Percentiles rank a stretch among this genome's conserved stretches.
phyloP scores from a whole-genome alignment of 1,140 invertebrate genomes.

The Cotesia typhae region DNA sequence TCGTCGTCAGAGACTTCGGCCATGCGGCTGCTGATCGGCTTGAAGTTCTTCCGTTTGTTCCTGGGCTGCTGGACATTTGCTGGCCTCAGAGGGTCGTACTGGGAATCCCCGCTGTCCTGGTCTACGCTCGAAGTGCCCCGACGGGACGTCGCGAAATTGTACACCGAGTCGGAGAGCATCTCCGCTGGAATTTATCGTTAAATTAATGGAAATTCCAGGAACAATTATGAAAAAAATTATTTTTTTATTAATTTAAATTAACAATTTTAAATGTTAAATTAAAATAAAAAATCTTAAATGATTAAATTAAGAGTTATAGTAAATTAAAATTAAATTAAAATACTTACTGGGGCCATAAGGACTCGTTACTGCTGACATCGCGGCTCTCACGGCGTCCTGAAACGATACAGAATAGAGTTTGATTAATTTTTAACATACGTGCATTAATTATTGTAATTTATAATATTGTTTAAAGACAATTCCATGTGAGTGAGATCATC shows the following conservation, averaged over 20 bases:
- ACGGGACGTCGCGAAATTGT: conserved; percentile 63
- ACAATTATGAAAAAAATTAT: background rate
- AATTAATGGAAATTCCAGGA: too few species aligned
- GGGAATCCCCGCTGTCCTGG: conserved; percentile 60
- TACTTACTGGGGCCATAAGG: conserved; percentile 66
- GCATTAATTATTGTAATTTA: too few species aligned
- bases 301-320: too few species aligned
- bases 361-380: conserved; percentile 66
- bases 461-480: conserved; percentile 2
- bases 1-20: conserved; percentile 65
- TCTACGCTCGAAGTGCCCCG: conserved; percentile 56
- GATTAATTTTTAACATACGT: background rate
- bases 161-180: conserved; percentile 66
- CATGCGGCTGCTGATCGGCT: conserved; percentile 68
- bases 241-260: background rate
- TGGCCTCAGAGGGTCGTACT: conserved; percentile 51
- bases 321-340: conserved; percentile 19
- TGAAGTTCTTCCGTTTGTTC: conserved; percentile 70
- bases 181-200: conserved; percentile 52
- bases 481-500: conserved; percentile 26
- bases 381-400: conserved; percentile 61
- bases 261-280: too few species aligned
- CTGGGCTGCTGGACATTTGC: conserved; percentile 61
- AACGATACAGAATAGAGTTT: conserved; percentile 48
- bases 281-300: too few species aligned